phyloP scores from a whole-genome alignment of 2,113 vertebrate genomes.

The Taurulus bubalis region DNA sequence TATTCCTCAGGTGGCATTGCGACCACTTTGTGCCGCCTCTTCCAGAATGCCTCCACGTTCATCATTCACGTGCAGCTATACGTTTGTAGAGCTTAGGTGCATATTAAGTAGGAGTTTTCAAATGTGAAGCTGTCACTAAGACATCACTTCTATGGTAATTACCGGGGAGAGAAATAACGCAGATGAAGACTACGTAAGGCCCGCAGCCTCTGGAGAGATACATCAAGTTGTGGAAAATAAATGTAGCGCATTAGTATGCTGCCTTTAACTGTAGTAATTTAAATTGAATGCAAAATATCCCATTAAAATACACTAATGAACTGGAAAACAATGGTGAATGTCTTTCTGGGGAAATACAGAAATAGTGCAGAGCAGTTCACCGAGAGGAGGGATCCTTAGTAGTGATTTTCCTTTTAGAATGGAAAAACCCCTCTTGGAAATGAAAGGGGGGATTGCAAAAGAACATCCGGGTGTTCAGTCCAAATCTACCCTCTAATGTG shows the following conservation, averaged over 20 bases:
- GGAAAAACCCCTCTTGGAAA: background rate
- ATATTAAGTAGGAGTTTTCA: background rate
- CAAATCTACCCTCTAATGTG: background rate
- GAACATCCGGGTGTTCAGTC: too few relatives aligned
- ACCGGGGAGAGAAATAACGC: constrained; percentile 3
- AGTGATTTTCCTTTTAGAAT: constrained; percentile 11
- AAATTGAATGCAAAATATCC: constrained; percentile 49
- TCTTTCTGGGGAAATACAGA: constrained; percentile 34
- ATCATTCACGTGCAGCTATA: background rate
- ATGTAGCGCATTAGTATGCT: constrained; percentile 37
- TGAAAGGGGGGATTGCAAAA: background rate
- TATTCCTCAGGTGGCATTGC: background rate
- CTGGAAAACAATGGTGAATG: constrained; percentile 27
- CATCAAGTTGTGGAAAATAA: constrained; percentile 9
- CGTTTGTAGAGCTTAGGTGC: background rate
- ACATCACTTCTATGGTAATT: constrained; percentile 32
- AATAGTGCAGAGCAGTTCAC: constrained; percentile 7
- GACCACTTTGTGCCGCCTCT: too few relatives aligned
- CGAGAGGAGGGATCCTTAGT: constrained; percentile 6
- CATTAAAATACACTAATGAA: constrained; percentile 54
- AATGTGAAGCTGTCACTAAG: constrained; percentile 32
- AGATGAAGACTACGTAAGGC: constrained; percentile 11
- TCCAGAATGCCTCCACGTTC: background rate
- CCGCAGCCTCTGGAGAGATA: constrained; percentile 1
- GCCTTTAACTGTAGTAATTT: constrained; percentile 23